These are phyloP conservation scores for Diadophis punctatus DNA, from an alignment of 2,113 vertebrate genomes.

Conservation along the genomic window DNA sequence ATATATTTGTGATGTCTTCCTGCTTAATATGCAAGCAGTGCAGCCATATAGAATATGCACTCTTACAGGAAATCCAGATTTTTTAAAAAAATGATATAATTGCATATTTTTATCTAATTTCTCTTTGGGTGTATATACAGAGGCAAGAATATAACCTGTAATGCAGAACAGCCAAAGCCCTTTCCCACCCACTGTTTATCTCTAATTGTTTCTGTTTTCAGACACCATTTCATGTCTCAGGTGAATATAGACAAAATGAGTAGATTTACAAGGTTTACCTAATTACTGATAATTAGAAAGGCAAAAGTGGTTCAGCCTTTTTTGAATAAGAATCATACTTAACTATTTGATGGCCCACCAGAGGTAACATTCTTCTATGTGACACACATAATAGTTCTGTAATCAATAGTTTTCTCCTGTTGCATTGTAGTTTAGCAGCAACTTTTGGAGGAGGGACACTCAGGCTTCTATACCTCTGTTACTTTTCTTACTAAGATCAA, in stretches of 20 bases:
- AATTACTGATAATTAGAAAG: background rate
- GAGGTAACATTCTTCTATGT: background rate
- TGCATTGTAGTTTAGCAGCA: background rate
- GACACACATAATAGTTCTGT: background rate
- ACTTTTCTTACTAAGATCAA: background rate
- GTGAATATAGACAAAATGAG: background rate
- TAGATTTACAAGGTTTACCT: background rate
- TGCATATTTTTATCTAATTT: background rate
- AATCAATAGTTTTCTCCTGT: background rate
- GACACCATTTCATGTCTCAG: background rate
- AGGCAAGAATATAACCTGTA: background rate
- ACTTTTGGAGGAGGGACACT: background rate
- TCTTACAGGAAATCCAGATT: background rate
- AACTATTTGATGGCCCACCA: background rate
- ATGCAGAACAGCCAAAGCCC: background rate
- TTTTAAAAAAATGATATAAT: background rate
- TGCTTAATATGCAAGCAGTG: background rate
- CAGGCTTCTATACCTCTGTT: background rate
- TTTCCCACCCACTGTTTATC: background rate
- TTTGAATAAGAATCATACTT: background rate
- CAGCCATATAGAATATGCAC: background rate
- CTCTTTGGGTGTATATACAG: background rate
- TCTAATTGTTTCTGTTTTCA: background rate
- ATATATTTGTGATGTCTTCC: background rate
- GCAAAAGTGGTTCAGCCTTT: background rate